phyloP scores from a whole-genome alignment of 2,113 vertebrate species.

The Ancistrus triradiatus region DNA sequence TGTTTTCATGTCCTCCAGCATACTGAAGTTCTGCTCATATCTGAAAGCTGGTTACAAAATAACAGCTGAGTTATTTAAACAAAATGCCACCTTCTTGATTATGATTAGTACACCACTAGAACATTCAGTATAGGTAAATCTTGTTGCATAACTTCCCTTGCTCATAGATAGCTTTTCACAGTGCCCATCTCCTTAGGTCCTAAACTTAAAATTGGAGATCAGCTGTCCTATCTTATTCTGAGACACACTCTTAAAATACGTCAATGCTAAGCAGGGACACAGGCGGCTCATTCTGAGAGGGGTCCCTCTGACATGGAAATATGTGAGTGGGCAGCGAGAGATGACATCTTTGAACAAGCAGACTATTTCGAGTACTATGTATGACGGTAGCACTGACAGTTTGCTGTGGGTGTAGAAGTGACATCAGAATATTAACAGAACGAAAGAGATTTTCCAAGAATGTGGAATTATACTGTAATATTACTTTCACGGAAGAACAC shows the following conservation, averaged over 20 bases:
- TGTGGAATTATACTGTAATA: no score
- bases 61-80: no score
- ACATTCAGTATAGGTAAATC: no score
- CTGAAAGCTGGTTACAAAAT: no score
- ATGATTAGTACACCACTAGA: no score
- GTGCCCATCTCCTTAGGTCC: slow-evolving; percentile 48
- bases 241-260: slow-evolving; percentile 67
- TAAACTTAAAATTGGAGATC: slow-evolving; percentile 68
- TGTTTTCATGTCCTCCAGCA: no score
- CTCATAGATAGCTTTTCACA: slow-evolving; percentile 20
- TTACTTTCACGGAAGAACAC: no score
- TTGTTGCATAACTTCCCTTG: neutral
- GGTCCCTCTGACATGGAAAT: slow-evolving; percentile 13
- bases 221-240: slow-evolving; percentile 69
- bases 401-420: slow-evolving; percentile 40
- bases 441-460: neutral
- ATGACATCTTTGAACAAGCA: slow-evolving; percentile 44
- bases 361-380: slow-evolving; percentile 52
- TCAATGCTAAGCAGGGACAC: slow-evolving; percentile 43
- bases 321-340: slow-evolving; percentile 23
- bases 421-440: slow-evolving; percentile 1
- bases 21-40: no score
- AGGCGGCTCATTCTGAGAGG: slow-evolving; percentile 46
- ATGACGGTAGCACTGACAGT: slow-evolving; percentile 17
- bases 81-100: no score